Base-by-base conservation (phyloP, 2,888 invertebrate genomes). In the Idaea dimidiata region DNA sequence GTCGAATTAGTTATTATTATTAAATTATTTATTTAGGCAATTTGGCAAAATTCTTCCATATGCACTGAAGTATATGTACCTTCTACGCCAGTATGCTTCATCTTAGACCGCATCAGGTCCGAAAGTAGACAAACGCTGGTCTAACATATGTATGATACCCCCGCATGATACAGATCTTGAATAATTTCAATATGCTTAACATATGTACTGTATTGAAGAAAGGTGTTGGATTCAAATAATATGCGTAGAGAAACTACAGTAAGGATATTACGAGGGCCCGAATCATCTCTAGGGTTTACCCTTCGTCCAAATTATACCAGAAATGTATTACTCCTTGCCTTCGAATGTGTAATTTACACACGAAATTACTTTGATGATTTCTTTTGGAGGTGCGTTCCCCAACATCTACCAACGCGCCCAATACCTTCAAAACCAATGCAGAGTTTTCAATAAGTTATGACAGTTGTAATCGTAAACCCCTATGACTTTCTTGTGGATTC, bases 211-310 rank as follows among this genome's bases (percentile, higher is more conserved):
- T 43, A 43, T 14, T 43, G 6, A 43, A 43, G 43, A 43, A 43
- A 43, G 43, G 43, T 43, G 43, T 43, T 43, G 43, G 43, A 43
- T 43, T 43, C 6, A 43, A 43, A 43, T 43, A 10, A 43, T 3
- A 43, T 43, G 8, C 10, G 43, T 43, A 43, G 14, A 10, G 43
- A 43, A 43, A 43, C 43, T 43, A 43, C 43, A 14, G 43, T 14
- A 7, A 43, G 43, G 43, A 60, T 62, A 61, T 64, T 59, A 58
- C 32, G 16, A 43, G 6, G 43, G 43, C 43, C 10, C 8, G 43
- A 43, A 14, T 43, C 43, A 43, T 43, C 43, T 43, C 43, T 43
- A 43, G 43, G 43, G 43, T 43, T 24, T 43, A 43, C 43, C 43
- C 43, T 10, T 43, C 58, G 58, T 33, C 32, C 14, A 17, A 56